Conservation (phyloP, 1,140 invertebrate species). For the Augochlora pura region DNA sequence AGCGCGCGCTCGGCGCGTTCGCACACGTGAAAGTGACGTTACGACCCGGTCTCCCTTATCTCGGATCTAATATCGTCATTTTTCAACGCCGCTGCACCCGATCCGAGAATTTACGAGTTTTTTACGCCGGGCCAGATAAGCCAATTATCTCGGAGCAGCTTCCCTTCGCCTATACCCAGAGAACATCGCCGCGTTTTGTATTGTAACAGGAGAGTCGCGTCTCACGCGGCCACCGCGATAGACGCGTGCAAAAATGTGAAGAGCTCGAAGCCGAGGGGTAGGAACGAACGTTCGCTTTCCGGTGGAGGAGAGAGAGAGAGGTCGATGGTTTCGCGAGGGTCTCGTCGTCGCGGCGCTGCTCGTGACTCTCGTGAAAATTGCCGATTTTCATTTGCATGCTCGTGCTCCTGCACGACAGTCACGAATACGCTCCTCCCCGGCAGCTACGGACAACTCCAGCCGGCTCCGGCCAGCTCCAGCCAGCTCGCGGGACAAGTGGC, state of each 20-base stretch:
- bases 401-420: slow-evolving; percentile 9
- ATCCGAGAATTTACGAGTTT: not conserved
- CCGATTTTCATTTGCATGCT: slow-evolving; percentile 37
- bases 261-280: too few relatives aligned
- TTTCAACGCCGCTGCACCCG: not conserved
- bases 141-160: not conserved
- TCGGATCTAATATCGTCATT: slow-evolving; percentile 14
- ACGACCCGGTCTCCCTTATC: slow-evolving; percentile 24
- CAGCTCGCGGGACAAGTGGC: slow-evolving; percentile 49
- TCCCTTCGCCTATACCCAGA: not conserved
- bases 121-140: not conserved
- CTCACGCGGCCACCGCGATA: too few relatives aligned
- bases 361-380: slow-evolving; percentile 18
- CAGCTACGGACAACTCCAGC: slow-evolving; percentile 9
- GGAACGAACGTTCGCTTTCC: too few relatives aligned
- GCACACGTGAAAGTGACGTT: slow-evolving; percentile 50
- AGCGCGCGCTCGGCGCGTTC: not conserved
- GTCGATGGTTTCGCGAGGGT: not conserved
- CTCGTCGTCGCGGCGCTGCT: not conserved
- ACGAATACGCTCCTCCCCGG: slow-evolving; percentile 11
- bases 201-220: too few relatives aligned
- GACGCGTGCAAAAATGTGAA: too few relatives aligned
- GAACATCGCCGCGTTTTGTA: too few relatives aligned
- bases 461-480: too few relatives aligned
- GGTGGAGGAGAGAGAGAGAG: too few relatives aligned